phyloP scores from a whole-genome alignment of 2,797 vertebrate species.

The Paedocypris micromegethes region DNA sequence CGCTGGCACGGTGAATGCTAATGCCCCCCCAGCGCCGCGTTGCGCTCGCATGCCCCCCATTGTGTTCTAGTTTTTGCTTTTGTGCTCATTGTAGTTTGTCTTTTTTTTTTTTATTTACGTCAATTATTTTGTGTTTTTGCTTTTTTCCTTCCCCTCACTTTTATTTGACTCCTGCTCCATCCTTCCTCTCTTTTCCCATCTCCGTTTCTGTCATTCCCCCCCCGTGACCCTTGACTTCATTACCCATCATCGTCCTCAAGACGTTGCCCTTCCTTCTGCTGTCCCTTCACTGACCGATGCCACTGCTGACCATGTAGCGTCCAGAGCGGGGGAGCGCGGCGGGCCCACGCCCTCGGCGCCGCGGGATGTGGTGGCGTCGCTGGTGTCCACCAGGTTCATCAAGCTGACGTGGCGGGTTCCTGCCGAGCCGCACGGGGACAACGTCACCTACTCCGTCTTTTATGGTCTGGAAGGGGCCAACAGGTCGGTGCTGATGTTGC shows the following conservation, averaged over 20 bases:
- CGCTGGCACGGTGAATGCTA: slow-evolving; percentile 33
- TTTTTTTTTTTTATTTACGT: slow-evolving; percentile 29
- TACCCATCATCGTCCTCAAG: slow-evolving; percentile 73
- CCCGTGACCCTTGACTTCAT: slow-evolving; percentile 48
- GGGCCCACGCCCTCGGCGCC: slow-evolving; percentile 88
- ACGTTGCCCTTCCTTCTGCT: slow-evolving; percentile 91
- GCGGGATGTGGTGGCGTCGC: slow-evolving; percentile 89
- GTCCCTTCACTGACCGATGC: slow-evolving; percentile 99
- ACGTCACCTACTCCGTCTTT: slow-evolving; percentile 92
- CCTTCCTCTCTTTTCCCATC: slow-evolving; percentile 58
- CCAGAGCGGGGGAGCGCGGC: slow-evolving; percentile 72
- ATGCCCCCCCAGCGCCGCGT: slow-evolving; percentile 28
- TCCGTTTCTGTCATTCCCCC: slow-evolving; percentile 54
- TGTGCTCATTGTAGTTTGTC: slow-evolving; percentile 32
- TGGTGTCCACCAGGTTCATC: slow-evolving; percentile 98
- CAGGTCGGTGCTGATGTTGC: slow-evolving; percentile 66
- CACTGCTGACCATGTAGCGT: slow-evolving; percentile 99
- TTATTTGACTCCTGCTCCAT: slow-evolving; percentile 45
- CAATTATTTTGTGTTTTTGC: slow-evolving; percentile 67
- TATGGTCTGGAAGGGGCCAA: slow-evolving; percentile 87
- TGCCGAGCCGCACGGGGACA: slow-evolving; percentile 87
- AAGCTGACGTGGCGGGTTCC: slow-evolving; percentile 92
- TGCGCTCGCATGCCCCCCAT: slow-evolving; percentile 33
- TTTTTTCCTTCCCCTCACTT: slow-evolving; percentile 62
- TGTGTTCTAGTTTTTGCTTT: slow-evolving; percentile 42